phyloP scores from a whole-genome alignment of 2,888 invertebrate genomes.

The Trichogramma evanescens region DNA sequence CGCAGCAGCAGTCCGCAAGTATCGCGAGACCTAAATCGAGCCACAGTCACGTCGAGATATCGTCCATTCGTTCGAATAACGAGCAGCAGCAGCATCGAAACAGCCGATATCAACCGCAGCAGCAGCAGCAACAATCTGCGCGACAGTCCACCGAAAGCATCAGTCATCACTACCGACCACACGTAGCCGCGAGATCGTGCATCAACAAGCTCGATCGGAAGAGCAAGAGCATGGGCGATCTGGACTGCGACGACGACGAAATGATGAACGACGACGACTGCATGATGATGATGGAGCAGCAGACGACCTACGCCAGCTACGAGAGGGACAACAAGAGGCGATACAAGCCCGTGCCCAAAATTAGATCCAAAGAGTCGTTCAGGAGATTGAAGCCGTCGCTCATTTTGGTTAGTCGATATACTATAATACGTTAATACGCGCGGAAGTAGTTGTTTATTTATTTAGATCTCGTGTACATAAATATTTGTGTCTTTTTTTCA shows the following conservation, averaged over 20 bases:
- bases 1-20: too few species aligned
- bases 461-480: background rate
- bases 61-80: too few species aligned
- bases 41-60: too few species aligned
- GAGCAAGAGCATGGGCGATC: constrained; percentile 34
- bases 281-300: background rate
- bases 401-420: constrained; percentile 6
- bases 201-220: constrained; percentile 26
- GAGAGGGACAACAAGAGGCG: constrained; percentile 7
- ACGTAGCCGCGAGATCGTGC: background rate
- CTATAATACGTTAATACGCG: background rate
- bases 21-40: too few species aligned
- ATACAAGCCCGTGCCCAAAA: constrained; percentile 27
- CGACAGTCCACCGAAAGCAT: too few species aligned
- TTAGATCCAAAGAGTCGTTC: constrained; percentile 28
- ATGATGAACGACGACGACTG: background rate
- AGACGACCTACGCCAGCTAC: background rate
- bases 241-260: constrained; percentile 27
- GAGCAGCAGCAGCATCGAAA: too few species aligned
- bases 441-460: background rate
- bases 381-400: constrained; percentile 15
- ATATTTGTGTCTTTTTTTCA: background rate
- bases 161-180: too few species aligned
- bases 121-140: too few species aligned
- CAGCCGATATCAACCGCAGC: too few species aligned